phyloP scores from a whole-genome alignment of 1,140 invertebrate species.

The Microplitis mediator region DNA sequence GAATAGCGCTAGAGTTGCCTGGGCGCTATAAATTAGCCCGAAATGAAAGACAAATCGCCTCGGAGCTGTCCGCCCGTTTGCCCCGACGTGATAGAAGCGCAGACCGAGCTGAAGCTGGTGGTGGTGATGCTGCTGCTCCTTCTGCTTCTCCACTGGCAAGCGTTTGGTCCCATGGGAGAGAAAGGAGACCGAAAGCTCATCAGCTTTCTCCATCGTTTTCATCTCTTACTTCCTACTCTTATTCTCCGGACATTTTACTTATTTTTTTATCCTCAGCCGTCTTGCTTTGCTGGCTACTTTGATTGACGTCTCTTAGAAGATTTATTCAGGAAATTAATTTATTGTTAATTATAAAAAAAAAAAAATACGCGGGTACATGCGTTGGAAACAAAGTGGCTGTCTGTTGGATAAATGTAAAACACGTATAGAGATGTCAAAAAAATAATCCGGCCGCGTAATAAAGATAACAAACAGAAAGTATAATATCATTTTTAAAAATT shows the following conservation, averaged over 20 bases:
- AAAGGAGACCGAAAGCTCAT: constrained; percentile 42
- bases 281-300: background rate
- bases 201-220: constrained; percentile 30
- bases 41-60: constrained; percentile 64
- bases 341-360: no score
- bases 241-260: background rate
- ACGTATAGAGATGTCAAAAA: no score
- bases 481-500: background rate
- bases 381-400: no score
- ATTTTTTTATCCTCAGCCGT: background rate
- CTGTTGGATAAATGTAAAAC: no score
- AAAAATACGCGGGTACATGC: background rate
- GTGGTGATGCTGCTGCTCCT: background rate
- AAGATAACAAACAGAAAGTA: background rate
- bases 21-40: constrained; percentile 61
- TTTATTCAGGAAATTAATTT: no score
- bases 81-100: constrained; percentile 60
- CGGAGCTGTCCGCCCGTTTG: constrained; percentile 61
- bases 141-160: constrained; percentile 1
- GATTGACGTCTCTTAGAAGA: no score
- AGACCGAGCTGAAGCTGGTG: constrained; percentile 43
- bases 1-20: constrained; percentile 50
- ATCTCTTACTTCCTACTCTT: background rate
- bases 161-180: constrained; percentile 39
- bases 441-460: background rate